A percentile compares a stretch with the other conserved stretches of the same genome.
Evolutionary conservation across 2,888 invertebrate species (phyloP).

Genomic region (Hirudinaria manillensis): DNA sequence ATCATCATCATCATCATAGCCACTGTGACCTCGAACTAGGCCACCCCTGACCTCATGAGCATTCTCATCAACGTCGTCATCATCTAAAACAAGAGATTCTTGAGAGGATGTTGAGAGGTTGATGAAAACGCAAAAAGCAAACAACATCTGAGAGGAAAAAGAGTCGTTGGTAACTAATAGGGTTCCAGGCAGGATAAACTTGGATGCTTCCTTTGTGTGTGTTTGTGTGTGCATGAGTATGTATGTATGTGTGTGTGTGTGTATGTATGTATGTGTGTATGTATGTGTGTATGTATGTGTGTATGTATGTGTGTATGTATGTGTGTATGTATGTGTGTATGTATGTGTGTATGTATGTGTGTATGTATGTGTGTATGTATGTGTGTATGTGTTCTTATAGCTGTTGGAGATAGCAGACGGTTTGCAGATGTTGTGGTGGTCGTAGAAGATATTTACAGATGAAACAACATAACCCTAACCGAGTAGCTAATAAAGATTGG

Average conservation of each 20-base stretch:
- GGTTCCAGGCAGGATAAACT: no score
- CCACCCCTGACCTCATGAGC: not conserved
- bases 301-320: not conserved
- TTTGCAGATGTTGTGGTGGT: no score
- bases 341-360: not conserved
- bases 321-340: slow-evolving; percentile 3
- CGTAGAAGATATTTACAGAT: no score
- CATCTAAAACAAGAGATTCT: not conserved
- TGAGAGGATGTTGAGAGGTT: slow-evolving; percentile 96
- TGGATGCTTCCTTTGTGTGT: no score
- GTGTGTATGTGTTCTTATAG: no score
- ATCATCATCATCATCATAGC: slow-evolving; percentile 19
- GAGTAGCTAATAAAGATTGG: no score
- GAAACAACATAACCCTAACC: no score
- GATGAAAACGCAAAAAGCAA: slow-evolving; percentile 90
- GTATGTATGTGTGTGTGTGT: no score
- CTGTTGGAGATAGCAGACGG: no score
- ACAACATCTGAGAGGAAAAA: not conserved
- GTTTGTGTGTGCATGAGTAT: no score
- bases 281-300: not conserved
- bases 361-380: not conserved
- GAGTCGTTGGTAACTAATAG: no score
- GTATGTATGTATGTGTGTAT: not conserved
- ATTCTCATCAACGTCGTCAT: not conserved
- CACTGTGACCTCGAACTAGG: not conserved